A percentile compares a stretch with the other conserved stretches of the same genome.
phyloP scores from a whole-genome alignment of 2,888 invertebrate species.

The Epinotia bilunana region DNA sequence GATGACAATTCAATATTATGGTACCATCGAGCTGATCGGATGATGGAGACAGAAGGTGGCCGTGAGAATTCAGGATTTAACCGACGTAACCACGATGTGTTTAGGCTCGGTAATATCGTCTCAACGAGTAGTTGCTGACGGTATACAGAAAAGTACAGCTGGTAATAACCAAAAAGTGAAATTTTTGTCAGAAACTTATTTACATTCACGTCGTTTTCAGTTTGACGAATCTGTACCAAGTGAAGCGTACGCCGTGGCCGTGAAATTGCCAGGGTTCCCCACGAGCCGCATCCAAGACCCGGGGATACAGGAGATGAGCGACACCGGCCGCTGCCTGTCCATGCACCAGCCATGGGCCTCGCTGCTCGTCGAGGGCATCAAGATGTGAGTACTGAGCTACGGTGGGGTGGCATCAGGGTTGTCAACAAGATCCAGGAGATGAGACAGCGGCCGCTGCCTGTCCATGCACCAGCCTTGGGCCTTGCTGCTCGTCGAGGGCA shows the following conservation, averaged over 20 bases:
- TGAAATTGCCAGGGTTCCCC: constrained; percentile 47
- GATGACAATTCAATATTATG: no score
- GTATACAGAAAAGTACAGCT: no score
- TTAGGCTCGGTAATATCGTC: no score
- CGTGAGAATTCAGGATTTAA: no score
- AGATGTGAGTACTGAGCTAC: constrained; percentile 85
- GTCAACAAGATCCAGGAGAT: constrained; percentile 86
- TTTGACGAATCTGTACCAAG: constrained; percentile 58
- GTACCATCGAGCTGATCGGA: no score
- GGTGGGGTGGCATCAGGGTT: no score
- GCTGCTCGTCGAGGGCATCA: constrained; percentile 95
- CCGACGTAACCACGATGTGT: no score
- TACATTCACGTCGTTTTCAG: constrained; percentile 38
- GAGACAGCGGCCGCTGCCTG: constrained; percentile 93
- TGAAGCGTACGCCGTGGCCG: constrained; percentile 49
- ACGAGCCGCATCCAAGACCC: constrained; percentile 88
- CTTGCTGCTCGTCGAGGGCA: constrained; percentile 94
- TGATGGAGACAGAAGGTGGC: no score
- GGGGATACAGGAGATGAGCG: constrained; percentile 91
- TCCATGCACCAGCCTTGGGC: constrained; percentile 99
- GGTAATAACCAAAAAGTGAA: no score
- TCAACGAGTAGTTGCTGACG: no score
- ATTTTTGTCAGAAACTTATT: background rate
- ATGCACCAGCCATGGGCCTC: constrained; percentile 99
- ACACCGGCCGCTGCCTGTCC: constrained; percentile 94